phyloP scores from a whole-genome alignment of 2,797 vertebrate genomes.

The Glossophaga mutica region DNA sequence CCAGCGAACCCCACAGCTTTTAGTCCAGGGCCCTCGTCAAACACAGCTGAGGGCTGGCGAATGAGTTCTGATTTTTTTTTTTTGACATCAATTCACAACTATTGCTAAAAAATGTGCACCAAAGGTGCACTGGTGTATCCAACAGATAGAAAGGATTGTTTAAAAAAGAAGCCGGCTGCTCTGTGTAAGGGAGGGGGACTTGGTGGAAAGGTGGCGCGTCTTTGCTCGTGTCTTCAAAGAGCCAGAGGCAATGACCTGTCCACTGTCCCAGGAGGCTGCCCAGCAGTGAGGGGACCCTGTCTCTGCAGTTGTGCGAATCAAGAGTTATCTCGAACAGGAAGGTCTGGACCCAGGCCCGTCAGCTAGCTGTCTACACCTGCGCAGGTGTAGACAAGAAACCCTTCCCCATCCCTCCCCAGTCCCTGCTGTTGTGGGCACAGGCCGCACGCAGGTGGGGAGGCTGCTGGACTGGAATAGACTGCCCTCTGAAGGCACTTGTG shows the following conservation, averaged over 20 bases:
- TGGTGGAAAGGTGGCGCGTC: conserved; percentile 19
- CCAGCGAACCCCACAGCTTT: not conserved
- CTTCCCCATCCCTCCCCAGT: not conserved
- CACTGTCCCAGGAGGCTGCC: not conserved
- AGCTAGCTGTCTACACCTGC: not conserved
- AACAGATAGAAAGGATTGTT: conserved; percentile 67
- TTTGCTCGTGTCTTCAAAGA: conserved; percentile 48
- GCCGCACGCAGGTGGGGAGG: conserved; percentile 65
- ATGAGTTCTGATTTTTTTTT: not conserved
- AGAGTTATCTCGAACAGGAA: not conserved
- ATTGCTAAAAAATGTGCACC: conserved; percentile 74
- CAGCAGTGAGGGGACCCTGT: conserved; percentile 23
- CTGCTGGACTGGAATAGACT: conserved; percentile 47
- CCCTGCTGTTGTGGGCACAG: conserved; percentile 13
- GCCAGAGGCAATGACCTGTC: conserved; percentile 57
- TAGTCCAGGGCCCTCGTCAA: conserved; percentile 60
- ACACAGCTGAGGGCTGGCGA: conserved; percentile 63
- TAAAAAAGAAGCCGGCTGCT: conserved; percentile 60
- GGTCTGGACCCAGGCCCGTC: not conserved
- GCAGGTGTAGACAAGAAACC: not conserved
- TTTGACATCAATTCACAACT: conserved; percentile 69
- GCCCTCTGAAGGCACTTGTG: conserved; percentile 85
- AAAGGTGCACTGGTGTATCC: conserved; percentile 57
- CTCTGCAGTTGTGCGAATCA: conserved; percentile 10
- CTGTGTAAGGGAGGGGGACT: conserved; percentile 40